phyloP scores from a whole-genome alignment of 2,888 invertebrate genomes.

The Rutpela maculata region DNA sequence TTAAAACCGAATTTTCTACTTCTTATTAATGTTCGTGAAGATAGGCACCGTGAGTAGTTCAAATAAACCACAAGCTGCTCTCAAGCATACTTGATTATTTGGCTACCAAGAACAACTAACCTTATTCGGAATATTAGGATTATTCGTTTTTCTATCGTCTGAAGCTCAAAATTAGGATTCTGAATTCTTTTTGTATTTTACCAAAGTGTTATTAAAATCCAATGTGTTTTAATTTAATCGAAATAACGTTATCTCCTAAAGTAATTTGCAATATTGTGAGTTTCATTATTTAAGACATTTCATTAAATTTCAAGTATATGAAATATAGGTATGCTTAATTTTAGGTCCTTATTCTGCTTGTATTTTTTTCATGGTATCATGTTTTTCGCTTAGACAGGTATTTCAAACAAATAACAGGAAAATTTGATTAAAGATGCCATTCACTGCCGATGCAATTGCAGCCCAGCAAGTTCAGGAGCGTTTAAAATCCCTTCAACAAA shows the following conservation, averaged over 20 bases:
- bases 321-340: conserved; percentile 34
- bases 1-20: too few relatives aligned
- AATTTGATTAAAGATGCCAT: conserved; percentile 78
- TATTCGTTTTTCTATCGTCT: too few relatives aligned
- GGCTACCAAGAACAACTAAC: too few relatives aligned
- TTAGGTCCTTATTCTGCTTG: conserved; percentile 64
- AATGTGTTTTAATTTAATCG: conserved; percentile 8
- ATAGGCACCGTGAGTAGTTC: too few relatives aligned
- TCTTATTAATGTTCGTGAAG: too few relatives aligned
- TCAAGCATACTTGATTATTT: too few relatives aligned
- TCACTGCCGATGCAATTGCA: conserved; percentile 84
- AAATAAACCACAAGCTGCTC: too few relatives aligned
- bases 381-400: conserved; percentile 74
- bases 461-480: conserved; percentile 85
- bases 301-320: not conserved
- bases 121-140: too few relatives aligned
- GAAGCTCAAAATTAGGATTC: not conserved
- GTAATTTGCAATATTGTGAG: conserved; percentile 13
- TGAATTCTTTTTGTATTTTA: not conserved
- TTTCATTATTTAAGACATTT: not conserved
- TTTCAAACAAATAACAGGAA: conserved; percentile 51
- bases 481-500: conserved; percentile 83
- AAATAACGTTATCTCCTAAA: conserved; percentile 1
- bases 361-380: conserved; percentile 76
- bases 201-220: not conserved